Conservation (phyloP, 2,113 vertebrate species). For the Nothoprocta pentlandii region DNA sequence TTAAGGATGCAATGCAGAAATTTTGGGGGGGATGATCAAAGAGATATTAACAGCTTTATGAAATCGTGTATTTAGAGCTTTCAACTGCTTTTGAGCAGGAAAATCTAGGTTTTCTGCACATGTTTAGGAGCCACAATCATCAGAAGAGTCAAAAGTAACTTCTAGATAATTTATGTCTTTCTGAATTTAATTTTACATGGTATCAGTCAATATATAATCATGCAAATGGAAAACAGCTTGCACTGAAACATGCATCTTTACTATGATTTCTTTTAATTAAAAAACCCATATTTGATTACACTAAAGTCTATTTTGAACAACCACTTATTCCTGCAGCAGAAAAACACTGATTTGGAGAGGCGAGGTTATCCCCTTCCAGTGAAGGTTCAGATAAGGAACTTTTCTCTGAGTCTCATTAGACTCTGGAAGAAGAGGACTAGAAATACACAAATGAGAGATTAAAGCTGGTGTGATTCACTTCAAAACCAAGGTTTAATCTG, state of each 20-base stretch:
- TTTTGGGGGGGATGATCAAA: background rate
- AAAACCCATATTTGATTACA: background rate
- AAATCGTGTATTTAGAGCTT: background rate
- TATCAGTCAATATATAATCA: background rate
- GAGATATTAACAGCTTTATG: background rate
- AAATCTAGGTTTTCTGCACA: background rate
- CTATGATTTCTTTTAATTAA: background rate
- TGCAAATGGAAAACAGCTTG: background rate
- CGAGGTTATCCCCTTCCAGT: background rate
- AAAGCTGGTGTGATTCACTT: background rate
- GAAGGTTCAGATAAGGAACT: background rate
- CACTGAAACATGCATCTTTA: accelerated
- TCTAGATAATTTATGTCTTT: background rate
- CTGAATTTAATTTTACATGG: background rate
- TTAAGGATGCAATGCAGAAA: background rate
- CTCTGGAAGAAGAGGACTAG: background rate
- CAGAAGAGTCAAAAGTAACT: background rate
- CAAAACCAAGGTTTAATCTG: background rate
- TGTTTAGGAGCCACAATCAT: accelerated
- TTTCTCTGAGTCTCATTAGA: background rate
- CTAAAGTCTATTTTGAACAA: background rate
- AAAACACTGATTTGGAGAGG: background rate
- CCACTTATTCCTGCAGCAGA: background rate
- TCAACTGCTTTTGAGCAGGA: background rate
- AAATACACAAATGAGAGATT: background rate